Base-by-base conservation (phyloP, 92 coral and sea anemone species). In the Anthopleura xanthogrammica region DNA sequence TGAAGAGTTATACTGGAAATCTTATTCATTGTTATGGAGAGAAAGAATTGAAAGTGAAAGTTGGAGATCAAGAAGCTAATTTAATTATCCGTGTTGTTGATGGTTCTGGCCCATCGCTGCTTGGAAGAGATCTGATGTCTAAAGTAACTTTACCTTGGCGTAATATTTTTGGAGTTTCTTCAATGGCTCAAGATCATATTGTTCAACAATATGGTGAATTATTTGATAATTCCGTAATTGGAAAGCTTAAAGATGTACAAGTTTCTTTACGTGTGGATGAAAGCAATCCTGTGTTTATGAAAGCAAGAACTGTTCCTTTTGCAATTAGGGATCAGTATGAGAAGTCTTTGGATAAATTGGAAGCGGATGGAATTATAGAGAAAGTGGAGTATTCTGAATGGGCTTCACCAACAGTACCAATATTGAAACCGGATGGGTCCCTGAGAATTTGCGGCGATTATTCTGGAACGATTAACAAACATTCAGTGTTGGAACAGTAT, bases 301-400 rank as follows among this genome's bases (percentile, higher is more conserved):
- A 58, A 58, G 20, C 65, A 17, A 74, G 87, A 57, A 72, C 81
- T 4, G 87, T 90, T 12, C 87, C 85, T 23, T 90, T 83, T 79
- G 88, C 90, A 40, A 77, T 90, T 70, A 85, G 92, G 6, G 23
- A 54, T 16, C 42, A 90, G 77, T 83, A 79, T 64, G 83, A 81
- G 39, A 54, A 64, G 71, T 29, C 84, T 10, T 64, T 39, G 19
- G 82, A 81, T 62, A 73, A 81, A 64, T 48, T 86, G 1, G 85
- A 73, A 50, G 85, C 76, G 19, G 83, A 80, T 48, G 83, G 72
- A 20, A 80, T 85, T 70, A 85, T 84, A 9, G 86, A 84, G 55
- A 80, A 75, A 46, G 87, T 87, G 20, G 87, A 79, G 24, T 80
- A 78, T 60, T 60, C 86, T 19, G 79, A 88, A 16, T 85, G 86